Percentiles rank a stretch among this genome's conserved stretches.
Evolutionary conservation across 2,888 invertebrate genomes (phyloP).

Genomic region (Acanthoscelides obtectus): DNA sequence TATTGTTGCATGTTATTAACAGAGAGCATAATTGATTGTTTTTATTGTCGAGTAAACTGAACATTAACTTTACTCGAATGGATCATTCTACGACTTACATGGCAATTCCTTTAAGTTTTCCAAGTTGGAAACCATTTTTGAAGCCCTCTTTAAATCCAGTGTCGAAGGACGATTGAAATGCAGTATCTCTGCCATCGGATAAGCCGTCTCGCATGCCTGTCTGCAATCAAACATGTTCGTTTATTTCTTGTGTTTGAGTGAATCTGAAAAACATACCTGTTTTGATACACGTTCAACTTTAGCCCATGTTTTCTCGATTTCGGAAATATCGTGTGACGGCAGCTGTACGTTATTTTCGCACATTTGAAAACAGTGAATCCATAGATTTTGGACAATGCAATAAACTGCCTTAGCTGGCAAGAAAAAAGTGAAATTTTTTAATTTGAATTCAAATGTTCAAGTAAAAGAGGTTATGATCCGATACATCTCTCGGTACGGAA

Average conservation of each 20-base stretch:
- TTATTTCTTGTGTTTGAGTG: background rate
- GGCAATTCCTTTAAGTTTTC: conserved; percentile 47
- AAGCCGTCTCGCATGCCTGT: conserved; percentile 56
- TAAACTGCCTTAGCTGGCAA: too few relatives aligned
- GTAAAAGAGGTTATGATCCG: too few relatives aligned
- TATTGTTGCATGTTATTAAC: too few relatives aligned
- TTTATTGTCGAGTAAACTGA: too few relatives aligned
- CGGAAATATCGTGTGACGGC: conserved; percentile 1
- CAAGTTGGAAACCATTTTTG: conserved; percentile 55
- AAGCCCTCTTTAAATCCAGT: conserved; percentile 64
- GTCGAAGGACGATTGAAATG: conserved; percentile 67
- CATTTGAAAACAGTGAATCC: too few relatives aligned
- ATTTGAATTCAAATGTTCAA: too few relatives aligned
- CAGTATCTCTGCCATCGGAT: conserved; percentile 57
- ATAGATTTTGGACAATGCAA: too few relatives aligned
- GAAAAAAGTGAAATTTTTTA: too few relatives aligned
- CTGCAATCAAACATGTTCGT: conserved; percentile 13
- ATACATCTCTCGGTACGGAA: too few relatives aligned
- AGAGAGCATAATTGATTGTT: too few relatives aligned
- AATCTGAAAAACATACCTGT: conserved; percentile 11
- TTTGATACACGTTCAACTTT: conserved; percentile 16
- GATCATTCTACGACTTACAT: conserved; percentile 28
- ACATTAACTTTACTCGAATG: background rate
- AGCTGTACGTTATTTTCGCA: background rate
- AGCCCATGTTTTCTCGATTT: conserved; percentile 17